Evolutionary conservation across 2,797 vertebrate genomes (phyloP), one percentile per base, ranked within the genome.

Genomic region (Alouatta caraya): DNA sequence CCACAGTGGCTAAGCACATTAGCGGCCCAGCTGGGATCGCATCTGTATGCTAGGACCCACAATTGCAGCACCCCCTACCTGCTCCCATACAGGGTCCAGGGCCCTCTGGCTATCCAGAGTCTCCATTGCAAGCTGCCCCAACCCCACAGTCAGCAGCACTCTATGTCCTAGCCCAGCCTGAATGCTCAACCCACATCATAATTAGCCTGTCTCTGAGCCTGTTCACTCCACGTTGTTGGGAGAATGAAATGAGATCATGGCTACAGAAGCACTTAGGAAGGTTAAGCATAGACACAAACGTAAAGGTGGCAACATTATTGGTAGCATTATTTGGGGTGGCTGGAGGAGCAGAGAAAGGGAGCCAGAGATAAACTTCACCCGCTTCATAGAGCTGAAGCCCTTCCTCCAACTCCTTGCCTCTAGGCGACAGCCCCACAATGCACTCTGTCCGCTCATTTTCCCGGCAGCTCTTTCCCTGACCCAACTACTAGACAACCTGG

Each of bases 231-330:
- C 33, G 11, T 78, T 93, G 72, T 90, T 97, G 94, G 70, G 42
- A 93, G 84, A 97, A 95, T 52, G 85, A 93, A 96, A 97, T 94
- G 96, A 97, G 96, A 96, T 97, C 96, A 96, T 92, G 81, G 89
- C 55, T 95, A 70, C 76, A 88, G 83, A 86, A 84, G 67, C 76
- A 96, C 87, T 96, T 91, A 78, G 89, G 67, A 96, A 98, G 94
- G 92, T 95, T 92, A 98, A 95, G 80, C 4, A 3, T 80, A 78
- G 89, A 95, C 79, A 39, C 12, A 55, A 81, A 90, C 93, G 75
- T 75, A 94, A 80, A 95, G 37, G 90, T 92, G 80, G 84, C 2
- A 1, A 84, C 89, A 67, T 94, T 94, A 90, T 26, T 26, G 64
- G 57, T 89, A 95, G 89, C 95, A 81, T 84, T 94, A 81, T 96